Percentiles rank a stretch among this genome's conserved stretches.
phyloP scores from a whole-genome alignment of 2,797 vertebrate species.

The Enteromius trimaculatus region DNA sequence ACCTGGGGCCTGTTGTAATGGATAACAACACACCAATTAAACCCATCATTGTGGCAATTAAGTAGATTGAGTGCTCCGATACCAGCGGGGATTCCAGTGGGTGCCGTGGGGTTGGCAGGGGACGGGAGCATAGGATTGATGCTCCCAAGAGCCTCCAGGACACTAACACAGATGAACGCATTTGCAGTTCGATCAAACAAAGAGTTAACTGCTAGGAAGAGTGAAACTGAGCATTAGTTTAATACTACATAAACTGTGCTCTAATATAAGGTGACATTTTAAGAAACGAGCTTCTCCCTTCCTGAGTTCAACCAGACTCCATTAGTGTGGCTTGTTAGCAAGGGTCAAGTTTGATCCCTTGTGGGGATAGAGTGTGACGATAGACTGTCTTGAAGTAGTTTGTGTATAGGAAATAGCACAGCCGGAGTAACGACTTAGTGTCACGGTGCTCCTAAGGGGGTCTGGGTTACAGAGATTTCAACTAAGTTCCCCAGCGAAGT shows the following conservation, averaged over 20 bases:
- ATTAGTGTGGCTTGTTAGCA: conserved; percentile 36
- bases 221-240: conserved; percentile 1
- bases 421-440: background rate
- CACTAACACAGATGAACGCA: background rate
- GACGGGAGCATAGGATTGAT: conserved; percentile 9
- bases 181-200: background rate
- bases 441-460: conserved; percentile 5
- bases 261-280: conserved; percentile 47
- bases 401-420: background rate
- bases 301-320: conserved; percentile 15
- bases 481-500: background rate
- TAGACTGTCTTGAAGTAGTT: conserved; percentile 15
- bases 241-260: conserved; percentile 32
- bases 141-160: conserved; percentile 12
- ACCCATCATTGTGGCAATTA: conserved; percentile 76
- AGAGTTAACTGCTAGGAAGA: conserved; percentile 4
- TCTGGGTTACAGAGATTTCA: conserved; percentile 21
- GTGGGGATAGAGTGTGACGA: conserved; percentile 7
- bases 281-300: conserved; percentile 7
- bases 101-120: conserved; percentile 15
- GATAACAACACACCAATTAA: conserved; percentile 76
- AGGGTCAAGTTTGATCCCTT: conserved; percentile 41
- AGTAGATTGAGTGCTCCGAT: conserved; percentile 65
- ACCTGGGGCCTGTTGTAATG: conserved; percentile 61
- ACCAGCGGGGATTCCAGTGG: conserved; percentile 47